Percentiles rank a stretch among this genome's conserved stretches.
Evolutionary conservation across 2,888 invertebrate genomes (phyloP).

Genomic region (Drosophila imparisetae): DNA sequence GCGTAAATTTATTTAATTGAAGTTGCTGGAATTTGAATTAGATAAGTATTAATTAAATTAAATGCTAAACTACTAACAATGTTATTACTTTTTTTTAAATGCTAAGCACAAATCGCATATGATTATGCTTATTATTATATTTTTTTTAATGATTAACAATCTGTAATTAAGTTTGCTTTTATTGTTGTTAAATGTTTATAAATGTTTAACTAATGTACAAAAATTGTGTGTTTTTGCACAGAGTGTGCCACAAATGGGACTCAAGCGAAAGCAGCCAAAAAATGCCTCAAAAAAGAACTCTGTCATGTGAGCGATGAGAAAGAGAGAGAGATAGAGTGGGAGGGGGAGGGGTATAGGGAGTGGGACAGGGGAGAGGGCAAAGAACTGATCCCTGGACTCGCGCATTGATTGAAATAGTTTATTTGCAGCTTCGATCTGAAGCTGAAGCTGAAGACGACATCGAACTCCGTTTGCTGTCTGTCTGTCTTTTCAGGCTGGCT

Average conservation of each 20-base stretch:
- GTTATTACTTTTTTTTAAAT: too few relatives aligned
- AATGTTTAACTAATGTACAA: background rate
- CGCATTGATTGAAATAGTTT: slow-evolving; percentile 79
- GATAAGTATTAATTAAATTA: background rate
- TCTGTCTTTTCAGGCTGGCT: slow-evolving; percentile 14
- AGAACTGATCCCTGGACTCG: slow-evolving; percentile 54
- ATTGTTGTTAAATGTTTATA: too few relatives aligned
- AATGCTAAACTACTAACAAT: background rate
- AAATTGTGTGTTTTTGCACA: background rate
- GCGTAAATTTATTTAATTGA: background rate
- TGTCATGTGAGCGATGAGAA: slow-evolving; percentile 34
- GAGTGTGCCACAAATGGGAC: slow-evolving; percentile 19
- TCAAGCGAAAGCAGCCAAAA: slow-evolving; percentile 12
- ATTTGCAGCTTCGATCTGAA: slow-evolving; percentile 68
- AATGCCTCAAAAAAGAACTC: slow-evolving; percentile 21
- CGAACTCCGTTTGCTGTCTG: slow-evolving; percentile 16
- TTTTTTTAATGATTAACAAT: background rate
- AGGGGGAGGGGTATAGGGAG: background rate
- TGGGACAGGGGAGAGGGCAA: slow-evolving; percentile 2
- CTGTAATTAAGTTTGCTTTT: too few relatives aligned
- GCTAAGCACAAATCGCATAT: too few relatives aligned
- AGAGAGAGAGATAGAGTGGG: background rate
- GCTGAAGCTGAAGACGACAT: slow-evolving; percentile 30
- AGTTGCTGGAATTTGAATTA: background rate
- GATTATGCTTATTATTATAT: too few relatives aligned